Conservation (phyloP, 1,140 invertebrate genomes). For the Drosophila bocqueti region DNA sequence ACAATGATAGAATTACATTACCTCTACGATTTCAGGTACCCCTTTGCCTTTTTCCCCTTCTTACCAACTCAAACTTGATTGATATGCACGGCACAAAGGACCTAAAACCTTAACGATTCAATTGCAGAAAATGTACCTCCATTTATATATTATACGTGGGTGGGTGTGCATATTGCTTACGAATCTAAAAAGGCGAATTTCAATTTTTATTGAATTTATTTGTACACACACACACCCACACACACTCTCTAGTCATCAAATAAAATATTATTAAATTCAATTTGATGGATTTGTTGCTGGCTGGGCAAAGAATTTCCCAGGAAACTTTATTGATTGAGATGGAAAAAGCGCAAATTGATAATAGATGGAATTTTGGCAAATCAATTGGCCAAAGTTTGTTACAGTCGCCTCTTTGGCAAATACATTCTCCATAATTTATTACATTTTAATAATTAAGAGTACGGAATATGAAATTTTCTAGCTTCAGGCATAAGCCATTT, state of each 20-base stretch:
- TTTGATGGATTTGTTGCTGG: conserved; percentile 51
- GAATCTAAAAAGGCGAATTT: conserved; percentile 38
- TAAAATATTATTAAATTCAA: conserved; percentile 59
- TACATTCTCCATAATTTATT: conserved; percentile 14
- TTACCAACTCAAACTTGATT: conserved; percentile 28
- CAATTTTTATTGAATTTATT: conserved; percentile 59
- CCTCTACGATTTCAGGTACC: conserved; percentile 7
- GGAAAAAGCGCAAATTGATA: conserved; percentile 17
- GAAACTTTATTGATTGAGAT: conserved; percentile 19
- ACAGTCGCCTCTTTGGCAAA: neutral
- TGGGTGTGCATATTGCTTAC: conserved; percentile 25
- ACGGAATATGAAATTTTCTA: neutral
- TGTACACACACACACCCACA: conserved; percentile 8
- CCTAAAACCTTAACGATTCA: conserved; percentile 39
- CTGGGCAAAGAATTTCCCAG: conserved; percentile 11
- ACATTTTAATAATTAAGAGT: neutral
- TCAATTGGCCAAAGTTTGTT: conserved; percentile 11
- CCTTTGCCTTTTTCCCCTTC: neutral
- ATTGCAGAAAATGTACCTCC: conserved; percentile 51
- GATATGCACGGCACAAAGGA: conserved; percentile 53
- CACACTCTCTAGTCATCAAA: conserved; percentile 21
- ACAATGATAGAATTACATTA: conserved; percentile 26
- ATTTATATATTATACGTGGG: conserved; percentile 3
- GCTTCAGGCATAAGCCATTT: neutral
- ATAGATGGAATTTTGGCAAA: conserved; percentile 10